These are phyloP conservation scores for Caenorhabditis sp. DNA, from an alignment of 2,888 invertebrate species.

Conservation along the genomic window DNA sequence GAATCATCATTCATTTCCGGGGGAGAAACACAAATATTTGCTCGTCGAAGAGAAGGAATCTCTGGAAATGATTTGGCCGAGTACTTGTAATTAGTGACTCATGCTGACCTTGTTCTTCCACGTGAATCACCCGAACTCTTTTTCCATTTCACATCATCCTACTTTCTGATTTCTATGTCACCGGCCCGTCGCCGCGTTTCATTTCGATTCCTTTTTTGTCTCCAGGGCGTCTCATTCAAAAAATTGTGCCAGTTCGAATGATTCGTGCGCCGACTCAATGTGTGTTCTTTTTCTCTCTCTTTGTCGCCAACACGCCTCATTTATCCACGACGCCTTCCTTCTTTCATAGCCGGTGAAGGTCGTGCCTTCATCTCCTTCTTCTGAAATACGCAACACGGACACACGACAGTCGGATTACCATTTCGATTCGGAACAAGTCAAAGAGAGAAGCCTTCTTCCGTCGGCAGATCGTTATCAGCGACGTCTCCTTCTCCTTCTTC, in stretches of 20 bases:
- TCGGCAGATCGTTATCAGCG: slow-evolving; percentile 34
- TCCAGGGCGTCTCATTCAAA: slow-evolving; percentile 45
- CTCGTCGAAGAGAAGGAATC: slow-evolving; percentile 8
- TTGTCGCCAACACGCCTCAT: slow-evolving; percentile 45
- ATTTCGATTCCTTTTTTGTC: slow-evolving; percentile 5
- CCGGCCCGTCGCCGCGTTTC: background rate
- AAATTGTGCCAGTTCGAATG: slow-evolving; percentile 23
- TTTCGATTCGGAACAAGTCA: slow-evolving; percentile 10
- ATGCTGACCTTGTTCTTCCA: slow-evolving; percentile 10
- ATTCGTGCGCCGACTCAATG: slow-evolving; percentile 22
- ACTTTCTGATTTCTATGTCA: slow-evolving; percentile 36
- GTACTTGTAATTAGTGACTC: slow-evolving; percentile 36
- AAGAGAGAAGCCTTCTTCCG: slow-evolving; percentile 13
- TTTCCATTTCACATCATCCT: background rate
- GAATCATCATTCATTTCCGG: slow-evolving; percentile 44
- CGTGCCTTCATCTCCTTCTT: slow-evolving; percentile 3
- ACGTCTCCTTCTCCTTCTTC: background rate
- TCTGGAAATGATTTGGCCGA: slow-evolving; percentile 22
- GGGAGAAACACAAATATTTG: slow-evolving; percentile 34
- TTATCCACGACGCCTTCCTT: slow-evolving; percentile 26
- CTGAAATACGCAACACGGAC: slow-evolving; percentile 30
- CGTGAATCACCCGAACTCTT: background rate
- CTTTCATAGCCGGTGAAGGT: slow-evolving; percentile 51
- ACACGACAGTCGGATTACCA: slow-evolving; percentile 19
- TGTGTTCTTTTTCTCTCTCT: slow-evolving; percentile 26